Evolutionary conservation across 2,797 vertebrate species (phyloP), one percentile per base, ranked within the genome.

Genomic region (Lagothrix lagotricha): DNA sequence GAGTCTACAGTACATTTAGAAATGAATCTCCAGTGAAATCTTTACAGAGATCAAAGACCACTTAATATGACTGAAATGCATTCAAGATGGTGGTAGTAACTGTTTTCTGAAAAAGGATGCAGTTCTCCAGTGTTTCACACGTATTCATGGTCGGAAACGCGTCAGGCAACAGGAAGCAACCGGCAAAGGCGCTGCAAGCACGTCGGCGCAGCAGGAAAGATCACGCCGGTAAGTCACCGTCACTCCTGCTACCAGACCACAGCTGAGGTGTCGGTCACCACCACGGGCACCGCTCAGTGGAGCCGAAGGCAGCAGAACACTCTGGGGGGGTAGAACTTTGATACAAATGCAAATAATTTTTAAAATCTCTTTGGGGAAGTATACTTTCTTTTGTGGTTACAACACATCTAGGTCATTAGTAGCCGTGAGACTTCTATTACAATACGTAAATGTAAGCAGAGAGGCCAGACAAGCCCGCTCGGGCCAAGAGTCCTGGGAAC

Each of bases 131-230:
- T 22, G 26, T 41, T 54, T 24, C 86, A 46, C 44, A 26, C 13
- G 24, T 3, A 14, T 28, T 9, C 28, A 75, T 0, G 19, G 54
- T 26, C 28, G 44, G n/a, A 83, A 41, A 36, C 0, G 1, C 4
- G 8, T n/a, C 14, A 26, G 44, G 5, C 52, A 39, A 61, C 9
- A 72, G 1, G 33, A 1, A 36, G 36, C 54, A 70, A 36, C 1
- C 0, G 4, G 50, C 41, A 10, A 17, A 7, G 2, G 0, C 4
- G 0, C 11, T 7, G 67, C 36, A 30, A 4, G 73, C 11, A 26
- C 17, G 7, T 8, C 12, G n/a, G 19, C 24, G 14, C 14, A 14
- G 33, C 30, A 15, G 39, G 39, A 30, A 54, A 54, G 33, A 48
- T 15, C 39, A 80, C 3, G 24, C 54, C 12, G 26, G 13, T 10